A percentile compares a stretch with the other conserved stretches of the same genome.
Conservation (phyloP, 2,113 vertebrate species). For the Urocynchramus pylzowi region DNA sequence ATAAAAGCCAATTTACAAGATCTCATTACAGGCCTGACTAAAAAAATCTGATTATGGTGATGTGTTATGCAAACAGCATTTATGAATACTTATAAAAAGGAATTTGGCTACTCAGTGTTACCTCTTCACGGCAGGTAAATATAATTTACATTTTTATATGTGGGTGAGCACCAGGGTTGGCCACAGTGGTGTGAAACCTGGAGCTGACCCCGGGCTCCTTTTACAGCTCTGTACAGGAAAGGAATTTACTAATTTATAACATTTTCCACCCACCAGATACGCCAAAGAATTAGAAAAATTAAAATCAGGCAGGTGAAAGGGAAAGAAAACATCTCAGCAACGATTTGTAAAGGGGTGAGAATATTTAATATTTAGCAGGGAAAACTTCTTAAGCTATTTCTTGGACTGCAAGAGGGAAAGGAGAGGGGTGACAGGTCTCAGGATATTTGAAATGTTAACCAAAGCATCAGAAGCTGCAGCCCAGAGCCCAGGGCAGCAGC, state of each 20-base stretch:
- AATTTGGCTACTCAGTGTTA: neutral
- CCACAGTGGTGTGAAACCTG: neutral
- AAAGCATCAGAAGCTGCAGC: neutral
- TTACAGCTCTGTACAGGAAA: neutral
- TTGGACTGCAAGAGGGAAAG: neutral
- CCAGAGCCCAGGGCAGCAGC: neutral
- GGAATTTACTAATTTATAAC: neutral
- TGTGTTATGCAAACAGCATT: slow-evolving; percentile 1
- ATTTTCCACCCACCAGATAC: neutral
- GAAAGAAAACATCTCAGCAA: neutral
- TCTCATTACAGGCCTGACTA: neutral
- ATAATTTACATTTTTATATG: neutral
- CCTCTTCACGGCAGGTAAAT: neutral
- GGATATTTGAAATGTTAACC: neutral
- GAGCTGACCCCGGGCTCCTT: neutral
- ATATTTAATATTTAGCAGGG: neutral
- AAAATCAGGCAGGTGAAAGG: neutral
- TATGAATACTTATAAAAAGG: neutral
- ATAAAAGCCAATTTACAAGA: neutral
- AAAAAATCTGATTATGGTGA: neutral
- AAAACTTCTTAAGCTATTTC: neutral
- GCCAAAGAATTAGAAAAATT: neutral
- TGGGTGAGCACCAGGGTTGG: neutral
- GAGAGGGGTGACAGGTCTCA: neutral
- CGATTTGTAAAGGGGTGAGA: neutral